Percentiles rank a stretch among this genome's conserved stretches.
These are phyloP conservation scores for Bungarus multicinctus DNA, from an alignment of 2,113 vertebrate species.

Conservation along the genomic window DNA sequence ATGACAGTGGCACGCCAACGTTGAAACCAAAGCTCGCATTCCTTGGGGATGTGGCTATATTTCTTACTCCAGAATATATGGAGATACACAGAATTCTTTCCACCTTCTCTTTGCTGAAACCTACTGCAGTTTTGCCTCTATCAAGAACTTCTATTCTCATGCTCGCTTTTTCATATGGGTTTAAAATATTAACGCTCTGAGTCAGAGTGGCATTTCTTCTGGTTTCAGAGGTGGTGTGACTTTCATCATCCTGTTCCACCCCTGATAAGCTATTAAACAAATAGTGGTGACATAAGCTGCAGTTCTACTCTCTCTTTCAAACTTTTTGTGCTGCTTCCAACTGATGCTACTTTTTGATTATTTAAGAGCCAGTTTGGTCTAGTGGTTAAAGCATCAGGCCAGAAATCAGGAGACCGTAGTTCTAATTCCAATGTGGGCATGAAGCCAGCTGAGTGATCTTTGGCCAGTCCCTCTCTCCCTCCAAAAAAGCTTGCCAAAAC, in stretches of 20 bases:
- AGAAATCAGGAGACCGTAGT: not conserved
- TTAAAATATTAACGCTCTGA: not conserved
- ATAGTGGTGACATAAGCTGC: not conserved
- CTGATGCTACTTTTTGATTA: not conserved
- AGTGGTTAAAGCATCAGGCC: not conserved
- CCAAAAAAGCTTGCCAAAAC: not conserved
- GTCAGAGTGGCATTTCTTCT: not conserved
- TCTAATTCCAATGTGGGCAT: not conserved
- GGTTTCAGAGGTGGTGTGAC: not conserved
- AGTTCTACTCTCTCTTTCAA: not conserved
- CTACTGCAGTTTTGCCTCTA: not conserved
- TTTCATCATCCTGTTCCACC: not conserved
- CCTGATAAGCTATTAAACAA: not conserved
- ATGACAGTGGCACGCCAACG: constrained; percentile 41
- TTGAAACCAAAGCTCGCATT: constrained; percentile 4
- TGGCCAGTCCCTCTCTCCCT: not conserved
- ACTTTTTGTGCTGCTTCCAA: not conserved
- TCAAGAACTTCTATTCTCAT: not conserved
- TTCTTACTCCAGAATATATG: not conserved
- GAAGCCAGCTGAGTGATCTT: not conserved
- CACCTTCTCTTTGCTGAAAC: not conserved
- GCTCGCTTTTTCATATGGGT: not conserved
- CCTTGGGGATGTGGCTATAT: constrained; percentile 23
- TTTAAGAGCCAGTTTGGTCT: not conserved
- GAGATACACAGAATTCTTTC: not conserved